Percentiles rank a stretch among this genome's conserved stretches.
These are phyloP conservation scores for Scomber colias DNA, from an alignment of 2,113 vertebrate genomes.

Conservation along the genomic window DNA sequence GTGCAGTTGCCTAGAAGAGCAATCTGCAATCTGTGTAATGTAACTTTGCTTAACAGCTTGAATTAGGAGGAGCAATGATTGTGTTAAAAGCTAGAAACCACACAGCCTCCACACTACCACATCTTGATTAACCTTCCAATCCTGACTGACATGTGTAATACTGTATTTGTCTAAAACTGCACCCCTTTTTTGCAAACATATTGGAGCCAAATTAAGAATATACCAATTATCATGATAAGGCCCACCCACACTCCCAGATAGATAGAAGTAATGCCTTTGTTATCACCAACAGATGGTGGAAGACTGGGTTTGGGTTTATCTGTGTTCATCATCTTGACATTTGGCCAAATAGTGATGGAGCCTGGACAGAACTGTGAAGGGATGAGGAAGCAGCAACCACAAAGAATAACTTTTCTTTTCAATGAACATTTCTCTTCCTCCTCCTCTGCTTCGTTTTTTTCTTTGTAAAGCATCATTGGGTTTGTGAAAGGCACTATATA, in stretches of 20 bases:
- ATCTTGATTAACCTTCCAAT: neutral
- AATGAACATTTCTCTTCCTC: too few relatives aligned
- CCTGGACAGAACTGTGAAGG: neutral
- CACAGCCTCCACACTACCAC: neutral
- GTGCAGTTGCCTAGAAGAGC: neutral
- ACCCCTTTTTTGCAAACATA: neutral
- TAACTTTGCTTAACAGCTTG: neutral
- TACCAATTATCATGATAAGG: too few relatives aligned
- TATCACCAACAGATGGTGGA: neutral
- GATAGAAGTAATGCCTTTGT: neutral
- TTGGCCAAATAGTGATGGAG: neutral
- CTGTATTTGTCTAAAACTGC: neutral
- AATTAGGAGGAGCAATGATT: neutral
- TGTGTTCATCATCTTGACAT: conserved; percentile 9
- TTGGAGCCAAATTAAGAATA: too few relatives aligned
- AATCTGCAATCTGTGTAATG: neutral
- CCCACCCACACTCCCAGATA: too few relatives aligned
- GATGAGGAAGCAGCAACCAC: conserved; percentile 3
- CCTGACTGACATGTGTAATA: neutral
- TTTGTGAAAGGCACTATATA: too few relatives aligned
- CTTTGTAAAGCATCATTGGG: too few relatives aligned
- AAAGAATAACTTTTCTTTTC: too few relatives aligned
- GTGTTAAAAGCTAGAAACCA: neutral
- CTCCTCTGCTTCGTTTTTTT: too few relatives aligned
- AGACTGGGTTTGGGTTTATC: conserved; percentile 21